phyloP scores from a whole-genome alignment of 2,797 vertebrate genomes.

The Petrocephalus schoutedeni region DNA sequence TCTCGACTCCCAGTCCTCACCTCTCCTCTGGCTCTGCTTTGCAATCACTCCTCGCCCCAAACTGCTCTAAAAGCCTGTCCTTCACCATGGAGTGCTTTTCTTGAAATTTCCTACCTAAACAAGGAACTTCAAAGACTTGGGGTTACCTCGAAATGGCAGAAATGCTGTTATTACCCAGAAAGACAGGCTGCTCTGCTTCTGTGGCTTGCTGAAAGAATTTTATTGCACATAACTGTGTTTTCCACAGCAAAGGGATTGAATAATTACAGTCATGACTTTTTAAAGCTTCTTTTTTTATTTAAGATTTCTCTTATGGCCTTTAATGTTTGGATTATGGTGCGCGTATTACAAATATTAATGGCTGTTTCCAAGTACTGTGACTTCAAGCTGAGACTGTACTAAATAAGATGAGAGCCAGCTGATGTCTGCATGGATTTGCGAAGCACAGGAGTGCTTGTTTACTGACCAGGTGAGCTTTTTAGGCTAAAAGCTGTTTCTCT shows the following conservation, averaged over 20 bases:
- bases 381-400: not conserved
- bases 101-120: not conserved
- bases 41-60: not conserved
- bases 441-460: not conserved
- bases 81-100: not conserved
- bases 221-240: not conserved
- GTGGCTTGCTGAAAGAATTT: not conserved
- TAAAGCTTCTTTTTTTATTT: not conserved
- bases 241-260: not conserved
- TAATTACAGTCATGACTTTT: not conserved
- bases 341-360: not conserved
- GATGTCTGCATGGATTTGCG: not conserved
- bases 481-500: not conserved
- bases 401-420: not conserved
- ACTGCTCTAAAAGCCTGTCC: not conserved
- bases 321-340: not conserved
- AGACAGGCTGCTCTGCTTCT: not conserved
- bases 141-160: not conserved
- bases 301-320: not conserved
- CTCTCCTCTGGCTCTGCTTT: not conserved
- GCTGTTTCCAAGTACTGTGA: not conserved
- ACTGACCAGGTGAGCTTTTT: not conserved
- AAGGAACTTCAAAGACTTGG: not conserved
- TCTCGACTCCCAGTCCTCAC: not conserved
- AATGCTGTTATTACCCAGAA: not conserved